phyloP scores from a whole-genome alignment of 2,888 invertebrate genomes.

The Anagyrus pseudococci region DNA sequence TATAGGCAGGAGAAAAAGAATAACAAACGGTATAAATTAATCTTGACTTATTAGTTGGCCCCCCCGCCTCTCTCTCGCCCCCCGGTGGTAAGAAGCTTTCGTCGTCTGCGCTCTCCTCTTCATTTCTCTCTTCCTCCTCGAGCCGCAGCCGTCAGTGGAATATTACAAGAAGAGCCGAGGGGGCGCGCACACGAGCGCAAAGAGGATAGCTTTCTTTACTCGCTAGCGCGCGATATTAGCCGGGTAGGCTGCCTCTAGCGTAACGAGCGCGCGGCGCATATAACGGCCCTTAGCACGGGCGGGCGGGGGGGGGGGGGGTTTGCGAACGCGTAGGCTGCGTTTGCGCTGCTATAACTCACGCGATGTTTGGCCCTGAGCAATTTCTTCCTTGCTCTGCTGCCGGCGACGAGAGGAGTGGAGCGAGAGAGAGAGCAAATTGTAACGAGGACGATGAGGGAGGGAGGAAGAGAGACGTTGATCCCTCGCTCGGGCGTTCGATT shows the following conservation, averaged over 20 bases:
- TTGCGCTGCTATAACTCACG: conserved; percentile 29
- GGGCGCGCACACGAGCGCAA: background rate
- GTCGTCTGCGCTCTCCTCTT: background rate
- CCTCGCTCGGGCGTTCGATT: too few species aligned
- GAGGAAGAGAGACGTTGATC: too few species aligned
- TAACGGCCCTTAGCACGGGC: too few species aligned
- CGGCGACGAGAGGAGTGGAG: background rate
- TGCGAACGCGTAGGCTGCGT: conserved; percentile 4
- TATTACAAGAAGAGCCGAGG: conserved; percentile 14
- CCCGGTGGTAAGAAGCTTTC: background rate
- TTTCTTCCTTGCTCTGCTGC: conserved; percentile 14
- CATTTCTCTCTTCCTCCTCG: background rate
- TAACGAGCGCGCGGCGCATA: too few species aligned
- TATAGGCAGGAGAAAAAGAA: conserved; percentile 4
- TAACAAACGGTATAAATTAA: conserved; percentile 26
- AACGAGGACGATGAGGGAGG: background rate
- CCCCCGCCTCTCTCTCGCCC: conserved; percentile 7
- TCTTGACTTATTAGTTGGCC: conserved; percentile 31
- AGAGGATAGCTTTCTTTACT: background rate
- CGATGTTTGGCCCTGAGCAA: conserved; percentile 29
- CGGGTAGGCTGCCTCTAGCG: too few species aligned
- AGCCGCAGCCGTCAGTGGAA: conserved; percentile 1
- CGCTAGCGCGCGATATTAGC: background rate
- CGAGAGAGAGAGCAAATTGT: background rate
- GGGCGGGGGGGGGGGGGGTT: conserved; percentile 7